These are phyloP conservation scores for Coturnix japonica DNA, from an alignment of 2,113 vertebrate species.

Conservation along the genomic window DNA sequence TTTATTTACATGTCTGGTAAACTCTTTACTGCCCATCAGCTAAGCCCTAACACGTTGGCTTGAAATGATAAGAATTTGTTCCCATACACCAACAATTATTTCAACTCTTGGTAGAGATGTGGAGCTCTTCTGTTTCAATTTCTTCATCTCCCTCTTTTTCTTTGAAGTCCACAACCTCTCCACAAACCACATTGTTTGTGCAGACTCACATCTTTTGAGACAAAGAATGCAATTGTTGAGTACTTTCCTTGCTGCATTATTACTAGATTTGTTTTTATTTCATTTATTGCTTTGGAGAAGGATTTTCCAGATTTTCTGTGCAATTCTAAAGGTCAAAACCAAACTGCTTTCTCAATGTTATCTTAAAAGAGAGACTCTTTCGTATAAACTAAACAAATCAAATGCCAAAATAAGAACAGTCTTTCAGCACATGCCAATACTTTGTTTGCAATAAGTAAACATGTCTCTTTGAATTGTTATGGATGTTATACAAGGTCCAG, in stretches of 20 bases:
- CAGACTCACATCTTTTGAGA: neutral
- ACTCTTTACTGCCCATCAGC: neutral
- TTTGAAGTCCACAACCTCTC: neutral
- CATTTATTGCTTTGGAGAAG: neutral
- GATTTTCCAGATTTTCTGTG: neutral
- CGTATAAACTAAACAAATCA: neutral
- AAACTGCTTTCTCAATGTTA: neutral
- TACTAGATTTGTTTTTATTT: rapidly evolving
- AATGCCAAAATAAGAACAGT: neutral
- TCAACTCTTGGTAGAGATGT: neutral
- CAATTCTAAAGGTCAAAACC: neutral
- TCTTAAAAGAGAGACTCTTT: neutral
- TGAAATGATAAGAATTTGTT: neutral
- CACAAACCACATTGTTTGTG: neutral
- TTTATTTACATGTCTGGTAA: neutral
- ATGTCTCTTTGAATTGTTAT: neutral
- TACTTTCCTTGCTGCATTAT: rapidly evolving
- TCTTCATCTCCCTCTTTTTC: neutral
- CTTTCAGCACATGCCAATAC: neutral
- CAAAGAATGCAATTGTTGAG: neutral
- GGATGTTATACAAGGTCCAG: neutral
- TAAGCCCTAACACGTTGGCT: neutral
- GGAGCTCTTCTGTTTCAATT: neutral
- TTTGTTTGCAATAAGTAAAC: neutral
- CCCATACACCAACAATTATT: neutral